Percentiles rank a stretch among this genome's conserved stretches.
phyloP scores from a whole-genome alignment of 2,113 vertebrate species.

The Aspidoscelis tigris region DNA sequence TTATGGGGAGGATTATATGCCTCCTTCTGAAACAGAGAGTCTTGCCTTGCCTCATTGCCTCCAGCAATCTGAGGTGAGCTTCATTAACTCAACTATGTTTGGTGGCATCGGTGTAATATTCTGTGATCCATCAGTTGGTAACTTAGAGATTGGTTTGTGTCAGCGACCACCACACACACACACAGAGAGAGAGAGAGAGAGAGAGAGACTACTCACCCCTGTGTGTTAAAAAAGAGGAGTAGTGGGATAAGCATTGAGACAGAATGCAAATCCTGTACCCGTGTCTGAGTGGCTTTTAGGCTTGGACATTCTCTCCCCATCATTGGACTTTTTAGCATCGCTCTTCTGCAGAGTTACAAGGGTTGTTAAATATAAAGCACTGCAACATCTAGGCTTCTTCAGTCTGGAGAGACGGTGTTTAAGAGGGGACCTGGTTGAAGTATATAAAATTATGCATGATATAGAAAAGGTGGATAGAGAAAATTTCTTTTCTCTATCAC shows the following conservation, averaged over 20 bases:
- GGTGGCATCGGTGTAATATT: not conserved
- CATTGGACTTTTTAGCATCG: not conserved
- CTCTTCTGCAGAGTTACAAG: accelerated
- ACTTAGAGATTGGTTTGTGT: constrained; percentile 42
- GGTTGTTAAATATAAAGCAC: not conserved
- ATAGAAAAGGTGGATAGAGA: too few species aligned
- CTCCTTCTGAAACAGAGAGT: not conserved
- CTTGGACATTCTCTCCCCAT: not conserved
- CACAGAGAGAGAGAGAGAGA: too few species aligned
- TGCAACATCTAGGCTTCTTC: too few species aligned
- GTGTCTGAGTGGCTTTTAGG: constrained; percentile 40
- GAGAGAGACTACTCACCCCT: too few species aligned
- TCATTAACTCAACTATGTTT: constrained; percentile 3
- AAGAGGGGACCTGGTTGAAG: too few species aligned
- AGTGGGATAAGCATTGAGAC: constrained; percentile 14
- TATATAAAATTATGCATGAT: too few species aligned
- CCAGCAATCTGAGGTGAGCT: not conserved
- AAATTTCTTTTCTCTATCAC: too few species aligned
- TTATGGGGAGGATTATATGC: not conserved
- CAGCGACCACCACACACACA: not conserved
- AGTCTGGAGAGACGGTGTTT: too few species aligned
- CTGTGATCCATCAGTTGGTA: not conserved
- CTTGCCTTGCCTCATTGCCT: constrained; percentile 12
- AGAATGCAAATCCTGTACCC: constrained; percentile 26
- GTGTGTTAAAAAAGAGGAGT: not conserved